Evolutionary conservation across 2,888 invertebrate genomes (phyloP), one percentile per base, ranked within the genome.

Genomic region (Scrobipalpa atriplicella): DNA sequence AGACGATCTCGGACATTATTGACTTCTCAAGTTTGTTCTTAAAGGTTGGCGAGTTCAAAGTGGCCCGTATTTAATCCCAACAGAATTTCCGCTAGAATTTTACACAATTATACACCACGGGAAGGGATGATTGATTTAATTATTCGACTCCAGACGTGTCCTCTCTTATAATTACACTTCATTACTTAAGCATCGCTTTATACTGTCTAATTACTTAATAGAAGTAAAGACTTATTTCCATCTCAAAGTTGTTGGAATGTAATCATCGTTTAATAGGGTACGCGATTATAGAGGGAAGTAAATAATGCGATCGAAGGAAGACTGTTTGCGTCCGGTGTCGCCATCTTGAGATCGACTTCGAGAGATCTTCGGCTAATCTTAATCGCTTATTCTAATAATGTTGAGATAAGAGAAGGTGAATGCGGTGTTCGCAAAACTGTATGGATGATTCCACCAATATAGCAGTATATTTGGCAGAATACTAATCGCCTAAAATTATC

Each of bases 151-250:
- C 78, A 89, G 90, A 90, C 88, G 87, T 91, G 90, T 92, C 90
- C 90, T 90, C 86, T 90, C 90, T 87, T 90, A 88, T 92, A 92
- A 92, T 92, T 92, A 91, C 82, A 83, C 86, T 89, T 88, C 89
- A 90, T 92, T 92, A 91, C 89, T 90, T 91, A 90, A 91, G 82
- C 91, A 91, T 91, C 90, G 90, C 87, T 90, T 91, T 91, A 90
- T 90, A 81, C 86, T 82, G 86, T 83, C 87, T 91, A 92, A 92
- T 92, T 91, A 90, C 90, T 91, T 91, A 91, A 92, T 90, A 91
- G 89, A 90, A 89, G 90, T 89, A 90, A 90, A 88, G 87, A 91
- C 89, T 90, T 90, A 89, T 88, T 90, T 87, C 87, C 90, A 89
- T 90, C 86, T 76, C 84, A 82, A 85, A 88, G 84, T 88, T 86